Evolutionary conservation across 2,888 invertebrate genomes (phyloP), one percentile per base, ranked within the genome.

Genomic region (Pemphredon lugubris): DNA sequence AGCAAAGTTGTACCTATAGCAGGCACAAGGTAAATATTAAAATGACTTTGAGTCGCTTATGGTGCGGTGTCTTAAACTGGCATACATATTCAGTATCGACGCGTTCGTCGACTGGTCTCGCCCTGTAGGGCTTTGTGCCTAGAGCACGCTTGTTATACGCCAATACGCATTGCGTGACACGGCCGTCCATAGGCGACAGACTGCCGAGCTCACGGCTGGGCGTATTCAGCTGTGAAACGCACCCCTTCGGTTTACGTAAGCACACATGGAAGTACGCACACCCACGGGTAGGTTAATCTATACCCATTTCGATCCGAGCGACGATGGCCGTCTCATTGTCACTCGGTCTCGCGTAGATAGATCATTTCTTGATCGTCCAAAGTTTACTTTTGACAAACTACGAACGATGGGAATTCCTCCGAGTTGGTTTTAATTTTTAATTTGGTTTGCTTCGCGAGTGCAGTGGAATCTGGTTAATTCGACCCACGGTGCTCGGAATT

Each of bases 151-250:
- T 74, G 81, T 84, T 83, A 82, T 69, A 82, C 71, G 72, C 74
- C 72, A 73, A 82, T 83, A 83, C 77, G 81, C 79, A 75, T 82
- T 80, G 83, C 83, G 84, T 85, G 84, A 83, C 83, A 82, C 75
- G 77, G 70, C 51, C 74, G 74, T 72, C 73, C 77, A 70, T 67
- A 75, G 80, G 79, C 83, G 83, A 85, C 84, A 81, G 83, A 81
- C 81, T 82, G 83, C 81, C 81, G 74, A 82, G 83, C 79, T 78
- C 82, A 78, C 80, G 79, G 78, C 63, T 69, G 73, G 45, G 77
- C 77, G 82, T 81, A 81, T 82, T 82, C 84, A 80, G 73, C 82
- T 79, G 80, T 82, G 82, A 83, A 85, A 80, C 75, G 48, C 71
- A 67, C 75, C 65, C 75, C 61, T 14, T 54, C 55, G 42, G 47